A percentile compares a stretch with the other conserved stretches of the same genome.
These are phyloP conservation scores for Otolemur crassicaudatus DNA, from an alignment of 2,797 vertebrate species.

Conservation along the genomic window DNA sequence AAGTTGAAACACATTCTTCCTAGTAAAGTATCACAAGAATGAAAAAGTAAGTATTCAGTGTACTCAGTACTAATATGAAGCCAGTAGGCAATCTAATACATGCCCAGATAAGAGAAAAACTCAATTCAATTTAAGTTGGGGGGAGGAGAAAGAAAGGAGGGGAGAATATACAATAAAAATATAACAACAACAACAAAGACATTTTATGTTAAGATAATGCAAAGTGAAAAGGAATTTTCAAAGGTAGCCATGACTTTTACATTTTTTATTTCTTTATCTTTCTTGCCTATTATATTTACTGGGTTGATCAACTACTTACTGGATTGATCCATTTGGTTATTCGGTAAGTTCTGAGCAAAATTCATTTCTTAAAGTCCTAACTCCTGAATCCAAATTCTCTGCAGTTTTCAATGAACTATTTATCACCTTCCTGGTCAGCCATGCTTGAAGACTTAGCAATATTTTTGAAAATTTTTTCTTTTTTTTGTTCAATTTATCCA, in stretches of 20 bases:
- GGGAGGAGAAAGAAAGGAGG: too few species aligned
- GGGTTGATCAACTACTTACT: not conserved
- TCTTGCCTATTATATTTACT: not conserved
- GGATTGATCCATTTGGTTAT: not conserved
- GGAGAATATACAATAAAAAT: too few species aligned
- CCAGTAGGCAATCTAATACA: too few species aligned
- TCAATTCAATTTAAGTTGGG: too few species aligned
- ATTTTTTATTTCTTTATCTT: slow-evolving; percentile 30
- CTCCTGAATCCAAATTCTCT: not conserved
- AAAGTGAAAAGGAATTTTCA: not conserved
- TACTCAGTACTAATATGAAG: too few species aligned
- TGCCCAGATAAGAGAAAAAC: too few species aligned
- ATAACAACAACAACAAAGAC: too few species aligned
- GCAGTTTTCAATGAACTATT: not conserved
- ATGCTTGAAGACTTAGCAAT: not conserved
- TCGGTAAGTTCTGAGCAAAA: not conserved
- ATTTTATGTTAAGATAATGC: not conserved
- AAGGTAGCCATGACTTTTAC: not conserved
- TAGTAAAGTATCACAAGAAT: too few species aligned
- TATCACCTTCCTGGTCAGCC: not conserved
- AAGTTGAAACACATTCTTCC: too few species aligned
- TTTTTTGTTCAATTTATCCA: not conserved
- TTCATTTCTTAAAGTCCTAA: not conserved
- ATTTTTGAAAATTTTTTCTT: not conserved
- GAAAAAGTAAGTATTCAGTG: too few species aligned